Base-by-base conservation (phyloP, 2,797 vertebrate genomes). In the Sebastes vulpes region DNA sequence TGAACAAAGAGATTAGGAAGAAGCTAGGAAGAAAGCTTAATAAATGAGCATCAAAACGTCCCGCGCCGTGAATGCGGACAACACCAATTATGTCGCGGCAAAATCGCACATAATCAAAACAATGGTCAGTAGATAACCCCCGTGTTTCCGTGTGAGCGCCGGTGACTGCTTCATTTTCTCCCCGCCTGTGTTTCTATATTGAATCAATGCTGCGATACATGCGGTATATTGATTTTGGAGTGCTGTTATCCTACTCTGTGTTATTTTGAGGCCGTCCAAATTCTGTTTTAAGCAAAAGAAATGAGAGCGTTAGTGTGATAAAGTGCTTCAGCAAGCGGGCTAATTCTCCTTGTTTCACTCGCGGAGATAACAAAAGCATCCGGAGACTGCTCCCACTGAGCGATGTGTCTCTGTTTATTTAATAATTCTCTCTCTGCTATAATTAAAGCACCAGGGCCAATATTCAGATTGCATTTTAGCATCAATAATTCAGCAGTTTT, bases 1-100 rank as follows among this genome's bases (percentile, higher is more conserved):
- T 97, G 97, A 98, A 98, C 97, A 98, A 98, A 98, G 95, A 96
- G 97, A 98, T 98, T 97, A 96, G 90, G 96, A 96, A 96, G 96
- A 96, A 97, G 97, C 97, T 94, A 96, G 95, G 92, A 94, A 97
- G 97, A 96, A 97, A 97, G 98, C 97, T 97, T 97, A 98, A 98
- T 98, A 98, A 98, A 97, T 95, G 97, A 97, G 97, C 97, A 97
- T 97, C 97, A 97, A 97, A 46, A 96, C 96, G 97, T 97, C 96
- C 95, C 95, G 92, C 79, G 89, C 95, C 90, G 92, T 87, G 94
- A 96, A 97, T 94, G 95, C 89, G 91, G 94, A 96, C 97, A 95
- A 94, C 95, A 95, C 95, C 97, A 97, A 98, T 98, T 98, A 98
- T 94, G 95, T 95, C 95, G 94, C 84, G 29, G 87, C 90, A 79